phyloP scores from a whole-genome alignment of 2,888 invertebrate species.

The Eupithecia subumbrata region DNA sequence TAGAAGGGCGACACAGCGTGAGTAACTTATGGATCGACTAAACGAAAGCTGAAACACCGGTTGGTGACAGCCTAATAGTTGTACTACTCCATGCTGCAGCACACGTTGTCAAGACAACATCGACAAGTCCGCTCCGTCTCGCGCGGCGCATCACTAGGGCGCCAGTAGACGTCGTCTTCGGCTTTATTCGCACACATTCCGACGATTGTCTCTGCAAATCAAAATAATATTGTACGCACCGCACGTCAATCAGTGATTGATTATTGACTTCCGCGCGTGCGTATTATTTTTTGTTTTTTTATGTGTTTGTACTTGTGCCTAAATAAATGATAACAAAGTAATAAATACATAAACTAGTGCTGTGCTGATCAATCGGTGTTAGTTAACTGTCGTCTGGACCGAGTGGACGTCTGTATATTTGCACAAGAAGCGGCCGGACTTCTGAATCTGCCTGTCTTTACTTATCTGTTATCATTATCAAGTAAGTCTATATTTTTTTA shows the following conservation, averaged over 20 bases:
- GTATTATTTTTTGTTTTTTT: neutral
- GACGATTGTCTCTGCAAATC: neutral
- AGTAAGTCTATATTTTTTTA: neutral
- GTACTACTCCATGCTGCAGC: neutral
- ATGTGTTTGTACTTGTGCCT: neutral
- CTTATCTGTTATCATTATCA: neutral
- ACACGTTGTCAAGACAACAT: neutral
- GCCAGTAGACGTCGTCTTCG: neutral
- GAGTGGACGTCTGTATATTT: neutral
- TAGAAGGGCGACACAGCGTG: neutral
- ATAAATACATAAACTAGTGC: neutral
- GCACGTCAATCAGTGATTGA: neutral
- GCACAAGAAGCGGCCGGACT: neutral
- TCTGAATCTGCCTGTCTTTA: neutral
- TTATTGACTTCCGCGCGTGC: slow-evolving; percentile 3
- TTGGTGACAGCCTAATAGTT: neutral
- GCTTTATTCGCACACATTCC: neutral
- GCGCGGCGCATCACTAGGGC: neutral
- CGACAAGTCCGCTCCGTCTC: neutral
- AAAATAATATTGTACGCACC: neutral
- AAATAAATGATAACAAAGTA: neutral
- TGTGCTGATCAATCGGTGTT: neutral
- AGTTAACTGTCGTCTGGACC: neutral
- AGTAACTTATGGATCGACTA: neutral
- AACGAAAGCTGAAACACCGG: neutral